Evolutionary conservation across 2,888 invertebrate genomes (phyloP), one percentile per base, ranked within the genome.

Genomic region (Synergus laeviventris): DNA sequence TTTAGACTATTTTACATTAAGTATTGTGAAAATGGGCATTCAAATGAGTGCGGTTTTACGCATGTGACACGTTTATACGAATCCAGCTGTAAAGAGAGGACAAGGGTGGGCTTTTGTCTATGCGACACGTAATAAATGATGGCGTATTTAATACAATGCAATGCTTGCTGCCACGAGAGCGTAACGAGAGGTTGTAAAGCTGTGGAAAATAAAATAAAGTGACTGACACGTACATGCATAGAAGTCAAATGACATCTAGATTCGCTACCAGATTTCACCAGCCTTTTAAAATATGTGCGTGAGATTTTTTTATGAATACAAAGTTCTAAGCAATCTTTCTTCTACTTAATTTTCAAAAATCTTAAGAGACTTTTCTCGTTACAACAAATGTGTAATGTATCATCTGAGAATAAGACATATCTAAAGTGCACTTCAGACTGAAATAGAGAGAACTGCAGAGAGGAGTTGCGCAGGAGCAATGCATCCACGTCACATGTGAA

Each of bases 171-270:
- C 39, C 39, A 39, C 62, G 62, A 62, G 62, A 62, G 62, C 62
- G 39, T 62, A 62, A 62, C 62, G 62, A 62, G 60, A 36, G 39
- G 39, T 62, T 38, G 62, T 62, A 62, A 62, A 62, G 11, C 62
- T 62, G 62, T 12, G 38, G 62, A 39, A 62, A 31, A 62, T 62
- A 39, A 62, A 31, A 62, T 62, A 62, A 62, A 62, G 18, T 62
- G 62, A 38, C 39, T 39, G 18, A 38, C 38, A 62, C 18, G 62
- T 39, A 62, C 62, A 62, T 62, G 38, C n/a, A 18, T 62, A 18
- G 62, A 62, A 62, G 62, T 38, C 62, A 39, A 62, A 62, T 62
- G 39, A 62, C 39, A 9, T 12, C 62, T 18, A n/a, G 38, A 38
- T 62, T 62, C 18, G 38, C 7, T 12, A 39, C 62, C 3, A 54